Evolutionary conservation across 2,113 vertebrate species (phyloP), one percentile per base, ranked within the genome.

Genomic region (Sclerurus mexicanus): DNA sequence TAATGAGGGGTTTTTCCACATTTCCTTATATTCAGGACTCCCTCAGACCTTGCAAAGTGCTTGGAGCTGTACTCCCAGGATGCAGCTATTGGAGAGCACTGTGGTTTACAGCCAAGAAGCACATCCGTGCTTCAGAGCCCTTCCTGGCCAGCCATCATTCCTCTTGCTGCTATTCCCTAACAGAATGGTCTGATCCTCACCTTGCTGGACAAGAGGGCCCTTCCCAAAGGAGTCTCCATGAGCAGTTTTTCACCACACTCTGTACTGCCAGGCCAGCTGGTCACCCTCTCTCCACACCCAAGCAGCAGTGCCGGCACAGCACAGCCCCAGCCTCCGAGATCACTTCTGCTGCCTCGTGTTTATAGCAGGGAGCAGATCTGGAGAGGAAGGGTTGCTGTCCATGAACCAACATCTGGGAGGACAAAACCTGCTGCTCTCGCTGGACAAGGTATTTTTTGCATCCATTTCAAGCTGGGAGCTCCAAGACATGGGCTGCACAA

Each of bases 321-420:
- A 10, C 5, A 12, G 42, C 27, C 7, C 13, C 39, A 12, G 69
- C 47, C 55, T 4, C 30, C 0, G 1, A 8, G 12, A 5, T 4
- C n/a, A 14, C 25, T 58, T 16, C 59, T 62, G 58, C 53, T n/a
- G 75, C 58, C 35, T 76, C 16, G 3, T 19, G 13, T 17, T 53
- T 33, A 21, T 1, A n/a, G 52, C 3, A 9, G 22, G 44, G 8
- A 63, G 16, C 40, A 30, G 18, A 74, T 24, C 11, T 25, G 15
- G 15, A 56, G 30, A 44, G 23, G 55, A 14, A 14, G 23, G 28
- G 35, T 37, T 71, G 28, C 77, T 27, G 39, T 18, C 6, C 2
- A 14, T 18, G 42, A 66, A 66, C 37, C 62, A 60, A 14, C 3
- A 40, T 42, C 23, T 22, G 7, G 9, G 30, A 81, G 56, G 35